These are phyloP conservation scores for Baryphthengus martii DNA, from an alignment of 2,113 vertebrate genomes.

Conservation along the genomic window DNA sequence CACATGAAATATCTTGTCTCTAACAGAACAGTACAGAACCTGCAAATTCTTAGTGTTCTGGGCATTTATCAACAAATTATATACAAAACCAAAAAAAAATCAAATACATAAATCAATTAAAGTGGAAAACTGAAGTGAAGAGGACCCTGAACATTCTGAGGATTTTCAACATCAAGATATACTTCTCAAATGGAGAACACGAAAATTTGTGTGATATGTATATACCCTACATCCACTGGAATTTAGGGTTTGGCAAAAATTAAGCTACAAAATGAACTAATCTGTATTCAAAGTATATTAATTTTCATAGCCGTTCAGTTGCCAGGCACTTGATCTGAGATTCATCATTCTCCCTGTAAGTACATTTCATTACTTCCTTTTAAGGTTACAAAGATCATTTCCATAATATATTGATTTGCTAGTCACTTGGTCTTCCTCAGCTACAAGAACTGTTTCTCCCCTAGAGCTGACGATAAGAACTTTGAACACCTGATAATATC, in stretches of 20 bases:
- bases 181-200: not conserved
- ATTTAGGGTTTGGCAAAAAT: not conserved
- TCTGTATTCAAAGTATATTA: not conserved
- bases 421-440: constrained; percentile 15
- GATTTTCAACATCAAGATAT: not conserved
- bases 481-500: not conserved
- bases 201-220: not conserved
- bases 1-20: not conserved
- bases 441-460: not conserved
- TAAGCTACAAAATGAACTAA: not conserved
- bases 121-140: not conserved
- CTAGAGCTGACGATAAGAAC: constrained; percentile 1
- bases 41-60: not conserved
- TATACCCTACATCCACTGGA: not conserved
- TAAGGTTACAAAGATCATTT: constrained; percentile 12
- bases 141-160: not conserved
- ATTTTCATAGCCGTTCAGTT: not conserved
- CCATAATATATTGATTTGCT: constrained; percentile 4
- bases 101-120: not conserved
- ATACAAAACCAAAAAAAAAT: not conserved
- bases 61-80: not conserved
- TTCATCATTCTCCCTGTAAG: not conserved
- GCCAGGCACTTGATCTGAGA: not conserved
- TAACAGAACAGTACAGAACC: not conserved
- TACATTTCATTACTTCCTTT: constrained; percentile 16